Conservation (phyloP, 2,113 vertebrate species). For the Triplophysa siluroides region DNA sequence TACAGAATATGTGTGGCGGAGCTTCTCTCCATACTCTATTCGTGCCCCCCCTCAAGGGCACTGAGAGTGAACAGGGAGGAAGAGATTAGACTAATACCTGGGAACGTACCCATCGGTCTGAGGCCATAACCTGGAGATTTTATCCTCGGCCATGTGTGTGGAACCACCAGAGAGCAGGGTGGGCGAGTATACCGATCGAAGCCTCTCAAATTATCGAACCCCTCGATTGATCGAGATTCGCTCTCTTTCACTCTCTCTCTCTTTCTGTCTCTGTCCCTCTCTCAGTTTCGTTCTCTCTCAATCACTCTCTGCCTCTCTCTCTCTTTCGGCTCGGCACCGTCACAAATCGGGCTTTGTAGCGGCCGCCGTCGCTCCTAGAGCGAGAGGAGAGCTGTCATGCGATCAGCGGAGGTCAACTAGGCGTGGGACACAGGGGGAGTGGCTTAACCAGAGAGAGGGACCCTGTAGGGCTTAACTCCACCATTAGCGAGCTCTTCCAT, state of each 20-base stretch:
- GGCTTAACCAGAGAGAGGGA: constrained; percentile 99
- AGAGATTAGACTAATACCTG: constrained; percentile 90
- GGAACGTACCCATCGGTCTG: constrained; percentile 76
- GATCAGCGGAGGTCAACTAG: constrained; percentile 94
- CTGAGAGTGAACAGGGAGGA: constrained; percentile 88
- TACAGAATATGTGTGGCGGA: constrained; percentile 18
- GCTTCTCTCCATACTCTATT: constrained; percentile 81
- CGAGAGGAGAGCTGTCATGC: constrained; percentile 76
- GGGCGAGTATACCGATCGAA: constrained; percentile 67
- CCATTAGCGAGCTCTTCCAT: constrained; percentile 90
- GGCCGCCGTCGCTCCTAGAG: constrained; percentile 70
- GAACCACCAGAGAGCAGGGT: constrained; percentile 59
- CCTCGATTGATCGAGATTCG: constrained; percentile 70
- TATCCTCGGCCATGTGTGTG: constrained; percentile 73
- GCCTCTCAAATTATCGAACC: constrained; percentile 78
- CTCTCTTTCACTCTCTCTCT: constrained; percentile 68
- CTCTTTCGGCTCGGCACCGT: constrained; percentile 62
- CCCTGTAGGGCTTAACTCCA: constrained; percentile 98
- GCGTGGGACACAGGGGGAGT: constrained; percentile 93
- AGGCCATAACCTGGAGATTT: constrained; percentile 74
- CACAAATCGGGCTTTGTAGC: constrained; percentile 59
- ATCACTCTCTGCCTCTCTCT: constrained; percentile 66
- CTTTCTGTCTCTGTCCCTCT: constrained; percentile 72
- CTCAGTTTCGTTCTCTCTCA: constrained; percentile 60
- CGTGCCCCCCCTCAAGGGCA: constrained; percentile 86